Evolutionary conservation across 1,140 invertebrate genomes (phyloP).

Genomic region (Brachionus asplanchnoidis): DNA sequence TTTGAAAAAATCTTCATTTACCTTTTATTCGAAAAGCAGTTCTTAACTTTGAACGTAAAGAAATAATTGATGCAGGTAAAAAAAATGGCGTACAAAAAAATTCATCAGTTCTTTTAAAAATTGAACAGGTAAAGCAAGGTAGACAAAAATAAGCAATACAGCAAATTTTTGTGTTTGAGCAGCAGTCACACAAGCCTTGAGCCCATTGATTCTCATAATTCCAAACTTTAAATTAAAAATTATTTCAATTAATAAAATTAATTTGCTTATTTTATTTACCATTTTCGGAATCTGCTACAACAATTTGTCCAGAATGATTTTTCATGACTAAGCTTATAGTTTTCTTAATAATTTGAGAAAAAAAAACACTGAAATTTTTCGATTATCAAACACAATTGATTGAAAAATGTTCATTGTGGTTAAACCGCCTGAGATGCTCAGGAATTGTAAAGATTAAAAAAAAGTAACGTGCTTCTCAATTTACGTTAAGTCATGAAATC

Average conservation of each 20-base stretch:
- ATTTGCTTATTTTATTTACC: background rate
- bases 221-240: conserved; percentile 25
- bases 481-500: background rate
- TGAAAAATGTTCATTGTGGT: background rate
- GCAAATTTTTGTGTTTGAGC: background rate
- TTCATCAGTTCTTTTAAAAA: conserved; percentile 35
- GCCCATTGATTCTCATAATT: conserved; percentile 24
- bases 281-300: conserved; percentile 1
- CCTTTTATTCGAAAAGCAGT: conserved; percentile 39
- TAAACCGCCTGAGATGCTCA: background rate
- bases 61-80: background rate
- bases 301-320: conserved; percentile 26
- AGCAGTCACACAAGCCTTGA: background rate
- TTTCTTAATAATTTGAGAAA: no score
- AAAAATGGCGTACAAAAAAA: conserved; percentile 30
- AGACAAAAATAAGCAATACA: conserved; percentile 24
- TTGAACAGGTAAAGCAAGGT: conserved; percentile 25
- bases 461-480: background rate
- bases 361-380: no score
- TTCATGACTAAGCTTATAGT: background rate
- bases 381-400: background rate
- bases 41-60: background rate
- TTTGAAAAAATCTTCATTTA: background rate
- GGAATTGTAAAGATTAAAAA: background rate
- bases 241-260: background rate